Percentiles rank a stretch among this genome's conserved stretches.
phyloP scores from a whole-genome alignment of 2,797 vertebrate genomes.

The Pipistrellus pygmaeus region DNA sequence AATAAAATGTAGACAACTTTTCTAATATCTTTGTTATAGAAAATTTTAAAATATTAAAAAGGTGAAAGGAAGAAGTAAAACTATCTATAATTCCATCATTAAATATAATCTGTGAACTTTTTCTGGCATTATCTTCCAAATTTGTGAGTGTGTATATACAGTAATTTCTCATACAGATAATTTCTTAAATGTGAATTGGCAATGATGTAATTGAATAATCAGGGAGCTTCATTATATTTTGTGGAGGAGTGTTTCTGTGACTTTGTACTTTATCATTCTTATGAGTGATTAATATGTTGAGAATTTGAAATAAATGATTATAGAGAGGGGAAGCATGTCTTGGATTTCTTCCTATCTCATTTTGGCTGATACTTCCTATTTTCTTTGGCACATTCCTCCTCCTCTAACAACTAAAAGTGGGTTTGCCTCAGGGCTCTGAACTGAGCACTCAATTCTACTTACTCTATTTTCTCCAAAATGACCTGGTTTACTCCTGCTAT shows the following conservation, averaged over 20 bases:
- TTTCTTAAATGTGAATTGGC: conserved; percentile 18
- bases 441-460: background rate
- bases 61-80: conserved; percentile 20
- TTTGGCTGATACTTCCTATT: conserved; percentile 49
- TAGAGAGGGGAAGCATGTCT: conserved; percentile 30
- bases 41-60: conserved; percentile 25
- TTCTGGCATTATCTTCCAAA: conserved; percentile 12
- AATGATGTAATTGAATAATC: conserved; percentile 41
- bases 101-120: conserved; percentile 46
- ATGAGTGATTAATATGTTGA: conserved; percentile 63
- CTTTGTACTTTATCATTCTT: conserved; percentile 59
- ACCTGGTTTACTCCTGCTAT: background rate
- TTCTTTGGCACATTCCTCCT: conserved; percentile 43
- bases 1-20: background rate
- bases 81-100: background rate
- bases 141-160: background rate
- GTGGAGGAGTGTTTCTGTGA: conserved; percentile 37
- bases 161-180: conserved; percentile 13
- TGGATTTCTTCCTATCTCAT: conserved; percentile 65
- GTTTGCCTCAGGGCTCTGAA: conserved; percentile 39
- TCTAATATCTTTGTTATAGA: background rate
- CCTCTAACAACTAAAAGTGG: conserved; percentile 27
- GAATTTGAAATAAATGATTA: conserved; percentile 66
- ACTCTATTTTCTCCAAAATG: background rate
- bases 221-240: conserved; percentile 22